These are phyloP conservation scores for Xylota segnis DNA, from an alignment of 2,888 invertebrate species.

Conservation along the genomic window DNA sequence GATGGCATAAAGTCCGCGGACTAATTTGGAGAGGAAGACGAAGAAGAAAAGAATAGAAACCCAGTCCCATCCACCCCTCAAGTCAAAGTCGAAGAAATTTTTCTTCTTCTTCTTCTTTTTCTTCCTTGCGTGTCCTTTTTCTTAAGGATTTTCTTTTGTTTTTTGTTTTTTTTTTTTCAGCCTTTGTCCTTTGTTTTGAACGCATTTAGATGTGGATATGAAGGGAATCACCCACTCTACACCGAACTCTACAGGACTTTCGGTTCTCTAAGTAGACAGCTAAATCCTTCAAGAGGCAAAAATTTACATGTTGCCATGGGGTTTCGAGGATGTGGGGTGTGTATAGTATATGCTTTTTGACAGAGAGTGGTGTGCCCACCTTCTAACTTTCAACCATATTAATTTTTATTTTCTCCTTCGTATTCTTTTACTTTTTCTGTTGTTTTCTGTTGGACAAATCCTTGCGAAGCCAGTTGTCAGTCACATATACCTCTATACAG, in stretches of 20 bases:
- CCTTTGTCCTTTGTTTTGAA: slow-evolving; percentile 74
- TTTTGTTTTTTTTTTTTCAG: slow-evolving; percentile 47
- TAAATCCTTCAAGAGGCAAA: slow-evolving; percentile 75
- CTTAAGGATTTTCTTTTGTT: slow-evolving; percentile 69
- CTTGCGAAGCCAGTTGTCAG: slow-evolving; percentile 70
- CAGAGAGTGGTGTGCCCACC: slow-evolving; percentile 45
- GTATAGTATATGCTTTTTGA: slow-evolving; percentile 30
- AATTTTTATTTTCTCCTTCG: slow-evolving; percentile 72
- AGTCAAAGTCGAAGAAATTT: slow-evolving; percentile 52
- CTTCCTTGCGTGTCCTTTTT: slow-evolving; percentile 70
- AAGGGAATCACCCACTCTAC: slow-evolving; percentile 34
- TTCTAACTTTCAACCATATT: slow-evolving; percentile 57
- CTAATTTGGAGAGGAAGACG: slow-evolving; percentile 68
- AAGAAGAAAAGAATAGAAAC: slow-evolving; percentile 13
- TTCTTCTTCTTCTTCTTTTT: slow-evolving; percentile 71
- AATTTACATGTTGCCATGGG: slow-evolving; percentile 74
- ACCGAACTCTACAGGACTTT: background rate
- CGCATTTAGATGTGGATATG: slow-evolving; percentile 72
- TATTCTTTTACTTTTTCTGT: slow-evolving; percentile 44
- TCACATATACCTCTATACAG: slow-evolving; percentile 15
- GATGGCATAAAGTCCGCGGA: slow-evolving; percentile 73
- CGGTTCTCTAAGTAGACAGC: slow-evolving; percentile 67
- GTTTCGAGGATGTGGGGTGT: slow-evolving; percentile 2
- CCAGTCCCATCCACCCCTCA: slow-evolving; percentile 29
- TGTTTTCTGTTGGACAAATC: slow-evolving; percentile 71